Percentiles rank a stretch among this genome's conserved stretches.
Conservation (phyloP, 2,797 vertebrate genomes). For the Carapus acus region DNA sequence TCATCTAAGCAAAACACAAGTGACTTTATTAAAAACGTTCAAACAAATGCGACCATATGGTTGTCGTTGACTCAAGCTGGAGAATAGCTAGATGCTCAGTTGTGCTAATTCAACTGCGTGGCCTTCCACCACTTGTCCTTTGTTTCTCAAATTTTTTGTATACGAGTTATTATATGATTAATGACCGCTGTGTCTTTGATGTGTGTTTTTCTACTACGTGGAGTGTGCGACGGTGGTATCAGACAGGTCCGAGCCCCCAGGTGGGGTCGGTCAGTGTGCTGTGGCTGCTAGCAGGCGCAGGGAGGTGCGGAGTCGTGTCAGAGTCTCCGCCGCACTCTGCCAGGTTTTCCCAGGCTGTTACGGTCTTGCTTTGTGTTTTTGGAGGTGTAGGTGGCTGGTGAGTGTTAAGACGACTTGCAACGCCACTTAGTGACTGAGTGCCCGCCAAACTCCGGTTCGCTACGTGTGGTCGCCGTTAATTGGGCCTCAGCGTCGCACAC, state of each 20-base stretch:
- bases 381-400: too few relatives aligned
- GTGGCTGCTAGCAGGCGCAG: slow-evolving; percentile 5
- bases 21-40: fast-evolving
- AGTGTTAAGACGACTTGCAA: neutral
- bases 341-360: too few relatives aligned
- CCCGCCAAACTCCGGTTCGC: neutral
- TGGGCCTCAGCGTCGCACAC: slow-evolving; percentile 18
- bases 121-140: slow-evolving; percentile 47
- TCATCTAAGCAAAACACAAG: fast-evolving
- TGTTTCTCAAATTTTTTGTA: slow-evolving; percentile 46
- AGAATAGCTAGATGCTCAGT: slow-evolving; percentile 34
- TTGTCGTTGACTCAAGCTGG: slow-evolving; percentile 13
- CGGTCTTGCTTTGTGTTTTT: too few relatives aligned
- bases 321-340: neutral
- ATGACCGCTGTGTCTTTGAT: neutral
- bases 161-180: neutral
- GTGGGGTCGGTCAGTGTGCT: neutral
- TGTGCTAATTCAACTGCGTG: slow-evolving; percentile 26
- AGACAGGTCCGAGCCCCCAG: too few relatives aligned
- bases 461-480: slow-evolving; percentile 10
- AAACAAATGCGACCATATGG: neutral
- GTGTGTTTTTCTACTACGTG: neutral
- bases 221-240: fast-evolving
- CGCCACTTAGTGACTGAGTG: slow-evolving; percentile 25
- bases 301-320: slow-evolving; percentile 1